Evolutionary conservation across 1,140 invertebrate species (phyloP).

Genomic region (Hypsibius dujardini): DNA sequence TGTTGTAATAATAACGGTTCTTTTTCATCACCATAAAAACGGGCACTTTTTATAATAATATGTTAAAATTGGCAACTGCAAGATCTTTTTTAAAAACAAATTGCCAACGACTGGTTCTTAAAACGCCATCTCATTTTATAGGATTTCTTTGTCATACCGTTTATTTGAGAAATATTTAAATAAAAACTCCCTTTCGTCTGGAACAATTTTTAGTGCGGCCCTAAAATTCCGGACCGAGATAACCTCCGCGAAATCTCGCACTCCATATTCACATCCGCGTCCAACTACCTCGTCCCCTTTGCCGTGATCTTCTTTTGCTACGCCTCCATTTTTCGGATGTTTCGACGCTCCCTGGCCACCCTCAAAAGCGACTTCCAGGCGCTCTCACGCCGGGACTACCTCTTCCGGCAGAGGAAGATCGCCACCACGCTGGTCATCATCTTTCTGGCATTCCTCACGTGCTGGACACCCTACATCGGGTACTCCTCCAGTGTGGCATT

Average conservation of each 20-base stretch:
- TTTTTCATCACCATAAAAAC: too few relatives aligned
- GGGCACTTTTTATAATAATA: too few relatives aligned
- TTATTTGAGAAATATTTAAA: too few relatives aligned
- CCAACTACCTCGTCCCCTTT: conserved; percentile 31
- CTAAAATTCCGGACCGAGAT: not conserved
- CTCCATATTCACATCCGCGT: conserved; percentile 30
- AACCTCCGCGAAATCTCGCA: conserved; percentile 24
- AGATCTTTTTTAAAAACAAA: too few relatives aligned
- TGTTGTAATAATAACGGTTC: too few relatives aligned
- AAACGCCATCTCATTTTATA: too few relatives aligned
- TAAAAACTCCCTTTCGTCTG: too few relatives aligned
- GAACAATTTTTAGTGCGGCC: too few relatives aligned
- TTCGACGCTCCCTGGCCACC: not conserved
- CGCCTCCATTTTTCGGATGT: conserved; percentile 27
- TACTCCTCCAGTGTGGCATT: conserved; percentile 32
- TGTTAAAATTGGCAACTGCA: too few relatives aligned
- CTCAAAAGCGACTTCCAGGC: not conserved
- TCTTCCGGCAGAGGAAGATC: conserved; percentile 32
- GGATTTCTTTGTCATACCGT: too few relatives aligned
- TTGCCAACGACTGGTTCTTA: too few relatives aligned
- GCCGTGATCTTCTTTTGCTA: conserved; percentile 35
- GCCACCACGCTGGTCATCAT: conserved; percentile 36
- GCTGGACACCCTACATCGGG: conserved; percentile 34
- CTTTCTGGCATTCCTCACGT: conserved; percentile 34
- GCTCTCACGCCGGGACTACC: not conserved